These are phyloP conservation scores for Pleuronectes platessa DNA, from an alignment of 2,113 vertebrate species.

Conservation along the genomic window DNA sequence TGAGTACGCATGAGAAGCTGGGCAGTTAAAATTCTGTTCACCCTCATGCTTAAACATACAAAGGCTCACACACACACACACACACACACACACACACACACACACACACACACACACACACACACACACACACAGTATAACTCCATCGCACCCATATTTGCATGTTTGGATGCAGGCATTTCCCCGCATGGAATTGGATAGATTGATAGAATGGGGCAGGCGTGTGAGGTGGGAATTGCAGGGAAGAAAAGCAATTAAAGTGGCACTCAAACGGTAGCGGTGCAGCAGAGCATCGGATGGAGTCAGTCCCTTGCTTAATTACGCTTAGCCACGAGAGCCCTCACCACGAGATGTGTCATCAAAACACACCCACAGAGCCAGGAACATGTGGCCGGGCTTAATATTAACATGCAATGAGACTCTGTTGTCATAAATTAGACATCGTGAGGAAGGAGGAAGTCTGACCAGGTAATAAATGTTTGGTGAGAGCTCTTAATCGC, in stretches of 20 bases:
- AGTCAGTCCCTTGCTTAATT: conserved; percentile 71
- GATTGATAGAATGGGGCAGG: conserved; percentile 66
- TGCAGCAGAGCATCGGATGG: conserved; percentile 60
- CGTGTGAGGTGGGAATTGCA: conserved; percentile 59
- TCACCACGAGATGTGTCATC: conserved; percentile 37
- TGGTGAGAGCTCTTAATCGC: background rate
- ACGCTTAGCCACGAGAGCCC: conserved; percentile 37
- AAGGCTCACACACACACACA: background rate
- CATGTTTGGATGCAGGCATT: conserved; percentile 67
- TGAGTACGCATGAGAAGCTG: conserved; percentile 27
- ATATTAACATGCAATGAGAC: conserved; percentile 29
- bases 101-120: conserved; percentile 2
- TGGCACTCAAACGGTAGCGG: conserved; percentile 59
- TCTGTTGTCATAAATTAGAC: background rate
- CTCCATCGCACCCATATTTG: conserved; percentile 49
- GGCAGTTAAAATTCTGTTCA: conserved; percentile 17
- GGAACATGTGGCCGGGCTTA: conserved; percentile 39
- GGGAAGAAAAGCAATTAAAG: conserved; percentile 78
- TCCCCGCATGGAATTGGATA: conserved; percentile 52
- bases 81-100: conserved; percentile 1
- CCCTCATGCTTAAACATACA: conserved; percentile 4
- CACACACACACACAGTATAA: conserved; percentile 5
- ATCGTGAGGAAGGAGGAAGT: background rate
- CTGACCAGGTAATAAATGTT: background rate
- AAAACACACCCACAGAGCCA: conserved; percentile 22